Evolutionary conservation across 2,113 vertebrate species (phyloP).

Genomic region (Sorex fumeus): DNA sequence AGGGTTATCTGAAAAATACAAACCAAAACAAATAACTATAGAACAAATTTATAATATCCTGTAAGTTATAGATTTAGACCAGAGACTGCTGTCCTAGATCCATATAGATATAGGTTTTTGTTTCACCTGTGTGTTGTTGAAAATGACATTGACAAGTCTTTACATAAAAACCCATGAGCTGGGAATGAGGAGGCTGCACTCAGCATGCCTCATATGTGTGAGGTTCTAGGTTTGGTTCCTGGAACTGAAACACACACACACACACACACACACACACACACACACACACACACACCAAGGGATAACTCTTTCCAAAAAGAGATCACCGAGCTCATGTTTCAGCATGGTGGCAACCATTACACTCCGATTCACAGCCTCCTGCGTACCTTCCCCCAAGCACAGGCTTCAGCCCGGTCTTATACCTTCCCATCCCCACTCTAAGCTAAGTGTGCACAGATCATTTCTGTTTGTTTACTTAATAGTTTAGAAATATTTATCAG

Average conservation of each 20-base stretch:
- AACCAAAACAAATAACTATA: background rate
- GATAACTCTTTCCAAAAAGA: background rate
- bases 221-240: no score
- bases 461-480: background rate
- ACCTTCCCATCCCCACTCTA: background rate
- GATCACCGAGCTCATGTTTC: background rate
- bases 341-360: background rate
- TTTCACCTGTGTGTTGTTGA: background rate
- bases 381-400: fast-evolving
- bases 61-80: background rate
- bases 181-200: no score
- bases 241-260: no score
- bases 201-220: no score
- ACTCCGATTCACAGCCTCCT: background rate
- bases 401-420: background rate
- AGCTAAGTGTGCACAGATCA: background rate
- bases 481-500: background rate
- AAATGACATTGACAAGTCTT: background rate
- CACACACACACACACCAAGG: no score
- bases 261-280: no score
- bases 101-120: background rate
- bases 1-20: background rate
- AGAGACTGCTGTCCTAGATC: background rate
- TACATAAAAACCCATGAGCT: background rate
- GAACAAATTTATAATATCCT: background rate